Conservation (phyloP, 2,797 vertebrate genomes). For the Urocyon cinereoargenteus region DNA sequence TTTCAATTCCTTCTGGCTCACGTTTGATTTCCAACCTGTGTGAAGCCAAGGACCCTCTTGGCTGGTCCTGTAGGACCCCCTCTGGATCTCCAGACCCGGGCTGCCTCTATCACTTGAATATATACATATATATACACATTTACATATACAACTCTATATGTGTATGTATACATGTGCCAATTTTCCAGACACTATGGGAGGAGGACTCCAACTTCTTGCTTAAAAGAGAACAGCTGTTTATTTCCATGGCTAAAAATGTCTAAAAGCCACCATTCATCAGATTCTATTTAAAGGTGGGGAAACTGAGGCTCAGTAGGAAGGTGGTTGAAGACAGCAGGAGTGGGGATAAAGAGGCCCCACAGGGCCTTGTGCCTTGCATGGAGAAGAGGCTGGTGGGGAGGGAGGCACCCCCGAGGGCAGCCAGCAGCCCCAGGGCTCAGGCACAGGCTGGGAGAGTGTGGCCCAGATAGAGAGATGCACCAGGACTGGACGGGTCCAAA, state of each 20-base stretch:
- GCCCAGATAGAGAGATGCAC: not conserved
- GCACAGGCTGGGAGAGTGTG: fast-evolving
- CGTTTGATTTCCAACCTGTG: not conserved
- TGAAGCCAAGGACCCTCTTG: not conserved
- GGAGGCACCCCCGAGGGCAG: fast-evolving
- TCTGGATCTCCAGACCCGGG: not conserved
- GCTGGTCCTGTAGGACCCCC: not conserved
- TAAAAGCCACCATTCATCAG: not conserved
- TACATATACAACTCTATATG: not conserved
- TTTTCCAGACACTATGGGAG: not conserved
- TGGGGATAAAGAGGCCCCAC: not conserved
- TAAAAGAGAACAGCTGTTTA: not conserved
- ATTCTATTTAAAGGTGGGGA: not conserved
- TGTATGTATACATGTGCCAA: too few relatives aligned
- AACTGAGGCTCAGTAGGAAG: not conserved
- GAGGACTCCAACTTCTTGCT: not conserved
- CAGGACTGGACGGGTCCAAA: not conserved
- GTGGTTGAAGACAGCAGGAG: not conserved
- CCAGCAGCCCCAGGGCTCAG: fast-evolving
- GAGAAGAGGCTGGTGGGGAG: not conserved
- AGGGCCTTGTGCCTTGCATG: fast-evolving
- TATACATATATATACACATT: not conserved
- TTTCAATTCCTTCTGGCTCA: not conserved
- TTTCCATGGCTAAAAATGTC: not conserved
- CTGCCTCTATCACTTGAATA: not conserved